Evolutionary conservation across 2,888 invertebrate genomes (phyloP), one percentile per base, ranked within the genome.

Genomic region (Anorthoa munda): DNA sequence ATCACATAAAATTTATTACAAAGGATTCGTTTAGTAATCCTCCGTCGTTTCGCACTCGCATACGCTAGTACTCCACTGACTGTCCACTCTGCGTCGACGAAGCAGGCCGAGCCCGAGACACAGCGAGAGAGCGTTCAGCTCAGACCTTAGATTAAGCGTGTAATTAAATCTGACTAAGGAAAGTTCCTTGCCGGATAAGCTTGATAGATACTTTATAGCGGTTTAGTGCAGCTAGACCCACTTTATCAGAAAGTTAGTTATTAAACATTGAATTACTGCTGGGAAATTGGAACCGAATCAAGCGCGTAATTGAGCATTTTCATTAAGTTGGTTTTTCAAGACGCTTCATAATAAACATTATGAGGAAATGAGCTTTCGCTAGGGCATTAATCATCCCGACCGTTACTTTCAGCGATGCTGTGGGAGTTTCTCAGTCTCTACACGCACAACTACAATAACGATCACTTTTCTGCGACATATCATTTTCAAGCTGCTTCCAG

Each of bases 81-180:
- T 77, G 39, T 21, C 2, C 53, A 46, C 69, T 64, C 66, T 18
- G 59, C n/a, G 51, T 18, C 4, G 50, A n/a, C 39, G 18, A 15
- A n/a, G 26, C 46, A 60, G 63, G 66, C 21, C 61, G 73, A 60
- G 63, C 63, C 21, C 61, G 73, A 65, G 59, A 51, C 39, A 66
- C 51, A 31, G 61, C 68, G 74, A 79, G 82, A 80, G 73, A 79
- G 72, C 65, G 76, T 64, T 68, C 75, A 67, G 70, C 70, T 60
- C 61, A 74, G 72, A 72, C 64, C 65, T 71, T 63, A 77, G 67
- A 85, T 77, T 79, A 79, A 80, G 69, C 78, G 74, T 76, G 75
- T 83, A 73, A 87, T 85, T 87, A 82, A 76, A 77, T 77, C 75
- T 74, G 79, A 72, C 77, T 75, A 50, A 73, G 71, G 81, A 81